These are phyloP conservation scores for Metopolophium dirhodum DNA, from an alignment of 1,140 invertebrate species.

Conservation along the genomic window DNA sequence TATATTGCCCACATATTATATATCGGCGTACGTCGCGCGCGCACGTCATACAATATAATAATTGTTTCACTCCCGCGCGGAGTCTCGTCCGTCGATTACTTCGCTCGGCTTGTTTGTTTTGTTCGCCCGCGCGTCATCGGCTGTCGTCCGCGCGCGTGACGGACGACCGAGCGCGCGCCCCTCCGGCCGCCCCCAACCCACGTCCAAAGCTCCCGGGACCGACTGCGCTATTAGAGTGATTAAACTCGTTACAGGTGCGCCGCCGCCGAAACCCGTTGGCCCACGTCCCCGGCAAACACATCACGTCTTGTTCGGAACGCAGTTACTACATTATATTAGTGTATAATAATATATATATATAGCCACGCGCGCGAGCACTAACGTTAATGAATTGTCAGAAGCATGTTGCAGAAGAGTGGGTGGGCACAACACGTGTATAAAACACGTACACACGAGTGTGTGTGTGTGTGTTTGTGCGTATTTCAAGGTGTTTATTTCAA, in stretches of 20 bases:
- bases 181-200: too few relatives aligned
- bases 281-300: not conserved
- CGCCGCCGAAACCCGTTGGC: not conserved
- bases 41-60: not conserved
- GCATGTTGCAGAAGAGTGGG: too few relatives aligned
- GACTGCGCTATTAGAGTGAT: slow-evolving; percentile 21
- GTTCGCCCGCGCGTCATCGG: not conserved
- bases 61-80: not conserved
- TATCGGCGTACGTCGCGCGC: too few relatives aligned
- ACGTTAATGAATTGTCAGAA: not conserved
- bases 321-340: not conserved
- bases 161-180: too few relatives aligned
- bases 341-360: not conserved
- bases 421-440: too few relatives aligned
- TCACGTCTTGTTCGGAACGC: not conserved
- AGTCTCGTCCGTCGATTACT: not conserved
- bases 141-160: not conserved
- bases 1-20: not conserved
- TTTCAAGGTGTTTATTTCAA: too few relatives aligned
- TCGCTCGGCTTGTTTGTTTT: not conserved
- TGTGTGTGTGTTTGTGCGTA: too few relatives aligned
- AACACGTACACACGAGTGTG: too few relatives aligned
- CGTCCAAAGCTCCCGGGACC: not conserved
- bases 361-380: not conserved
- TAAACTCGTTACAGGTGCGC: slow-evolving; percentile 28